phyloP scores from a whole-genome alignment of 2,113 vertebrate genomes.

The Chaenocephalus aceratus region DNA sequence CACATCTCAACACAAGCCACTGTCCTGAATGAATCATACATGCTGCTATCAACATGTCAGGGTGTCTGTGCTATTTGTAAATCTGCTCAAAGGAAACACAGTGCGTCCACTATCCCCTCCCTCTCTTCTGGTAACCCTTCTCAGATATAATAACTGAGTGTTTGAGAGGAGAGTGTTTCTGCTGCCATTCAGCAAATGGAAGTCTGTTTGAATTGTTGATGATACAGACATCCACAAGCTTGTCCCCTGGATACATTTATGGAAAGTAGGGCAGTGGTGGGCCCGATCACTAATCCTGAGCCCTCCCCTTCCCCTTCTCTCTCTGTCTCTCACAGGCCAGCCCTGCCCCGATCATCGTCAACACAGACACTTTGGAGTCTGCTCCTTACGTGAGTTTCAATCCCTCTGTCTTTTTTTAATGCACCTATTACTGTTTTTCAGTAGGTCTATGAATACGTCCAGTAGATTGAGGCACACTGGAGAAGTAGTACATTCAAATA shows the following conservation, averaged over 20 bases:
- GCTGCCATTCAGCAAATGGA: slow-evolving; percentile 52
- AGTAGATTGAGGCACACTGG: background rate
- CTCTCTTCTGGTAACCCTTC: slow-evolving; percentile 1
- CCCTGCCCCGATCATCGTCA: slow-evolving; percentile 96
- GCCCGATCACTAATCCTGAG: slow-evolving; percentile 19
- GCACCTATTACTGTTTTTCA: slow-evolving; percentile 4
- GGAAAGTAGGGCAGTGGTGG: slow-evolving; percentile 62
- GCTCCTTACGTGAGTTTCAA: slow-evolving; percentile 93
- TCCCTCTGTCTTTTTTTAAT: background rate
- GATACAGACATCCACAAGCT: slow-evolving; percentile 46
- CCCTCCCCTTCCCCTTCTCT: slow-evolving; percentile 28
- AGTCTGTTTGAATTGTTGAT: slow-evolving; percentile 65
- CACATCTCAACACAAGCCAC: background rate
- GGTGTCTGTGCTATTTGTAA: background rate
- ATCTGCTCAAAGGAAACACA: background rate
- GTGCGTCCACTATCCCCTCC: background rate
- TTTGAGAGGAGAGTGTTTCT: slow-evolving; percentile 2
- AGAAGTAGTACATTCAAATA: background rate
- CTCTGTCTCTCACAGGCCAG: slow-evolving; percentile 87
- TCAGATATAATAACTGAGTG: slow-evolving; percentile 6
- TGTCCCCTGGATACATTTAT: slow-evolving; percentile 48
- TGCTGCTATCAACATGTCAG: background rate
- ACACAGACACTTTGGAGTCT: slow-evolving; percentile 97
- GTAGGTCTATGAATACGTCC: background rate
- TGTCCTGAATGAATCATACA: background rate